Conservation (phyloP, 2,113 vertebrate genomes). For the Actinemys pallida region DNA sequence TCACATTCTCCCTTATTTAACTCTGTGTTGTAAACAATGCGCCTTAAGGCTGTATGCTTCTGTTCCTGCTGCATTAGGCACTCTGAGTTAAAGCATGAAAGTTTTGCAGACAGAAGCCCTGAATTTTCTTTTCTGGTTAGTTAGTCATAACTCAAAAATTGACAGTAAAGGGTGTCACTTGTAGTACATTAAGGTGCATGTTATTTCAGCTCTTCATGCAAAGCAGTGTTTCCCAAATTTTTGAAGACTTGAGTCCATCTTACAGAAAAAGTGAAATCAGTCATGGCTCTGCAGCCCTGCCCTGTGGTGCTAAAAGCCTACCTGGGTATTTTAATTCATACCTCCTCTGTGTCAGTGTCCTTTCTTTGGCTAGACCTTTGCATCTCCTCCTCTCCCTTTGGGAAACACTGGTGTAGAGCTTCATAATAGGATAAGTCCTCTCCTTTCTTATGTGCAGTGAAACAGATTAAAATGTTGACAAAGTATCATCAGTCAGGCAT, state of each 20-base stretch:
- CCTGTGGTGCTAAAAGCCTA: not conserved
- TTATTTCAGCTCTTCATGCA: not conserved
- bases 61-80: not conserved
- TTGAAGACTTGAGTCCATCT: not conserved
- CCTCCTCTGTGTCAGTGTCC: not conserved
- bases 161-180: not conserved
- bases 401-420: not conserved
- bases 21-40: not conserved
- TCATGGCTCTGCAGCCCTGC: not conserved
- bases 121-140: not conserved
- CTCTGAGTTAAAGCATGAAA: not conserved
- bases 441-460: not conserved
- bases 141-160: not conserved
- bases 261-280: not conserved
- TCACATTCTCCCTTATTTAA: accelerated
- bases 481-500: not conserved
- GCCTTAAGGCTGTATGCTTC: not conserved
- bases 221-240: not conserved
- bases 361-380: not conserved
- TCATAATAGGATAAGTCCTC: not conserved
- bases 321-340: not conserved
- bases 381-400: not conserved
- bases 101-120: not conserved
- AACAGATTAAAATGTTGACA: not conserved
- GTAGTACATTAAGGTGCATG: not conserved